Evolutionary conservation across 2,113 vertebrate genomes (phyloP).

Genomic region (Himantopus leucocephalus): DNA sequence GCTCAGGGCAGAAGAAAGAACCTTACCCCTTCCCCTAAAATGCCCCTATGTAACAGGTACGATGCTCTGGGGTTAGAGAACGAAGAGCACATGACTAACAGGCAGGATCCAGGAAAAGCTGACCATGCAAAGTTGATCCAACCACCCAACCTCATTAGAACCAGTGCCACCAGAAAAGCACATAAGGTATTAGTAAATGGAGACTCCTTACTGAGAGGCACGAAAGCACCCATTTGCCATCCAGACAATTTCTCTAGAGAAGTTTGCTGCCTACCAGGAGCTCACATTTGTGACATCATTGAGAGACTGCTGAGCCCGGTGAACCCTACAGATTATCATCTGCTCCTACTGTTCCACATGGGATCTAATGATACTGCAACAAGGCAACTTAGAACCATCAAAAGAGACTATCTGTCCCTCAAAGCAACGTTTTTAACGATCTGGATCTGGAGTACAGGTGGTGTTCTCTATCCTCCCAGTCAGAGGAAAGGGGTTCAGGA

Average conservation of each 20-base stretch:
- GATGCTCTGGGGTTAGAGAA: background rate
- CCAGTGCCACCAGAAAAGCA: background rate
- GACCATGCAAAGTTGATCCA: background rate
- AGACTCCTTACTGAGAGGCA: too few relatives aligned
- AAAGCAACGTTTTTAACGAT: too few relatives aligned
- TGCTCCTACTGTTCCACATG: background rate
- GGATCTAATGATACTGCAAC: too few relatives aligned
- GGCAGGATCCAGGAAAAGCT: background rate
- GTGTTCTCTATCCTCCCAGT: too few relatives aligned
- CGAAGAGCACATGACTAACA: background rate
- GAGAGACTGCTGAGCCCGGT: background rate
- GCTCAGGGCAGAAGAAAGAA: background rate
- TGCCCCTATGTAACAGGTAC: background rate
- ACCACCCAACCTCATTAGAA: background rate
- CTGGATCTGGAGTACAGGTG: too few relatives aligned
- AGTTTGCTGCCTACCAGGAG: background rate
- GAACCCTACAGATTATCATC: background rate
- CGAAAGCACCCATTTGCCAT: too few relatives aligned
- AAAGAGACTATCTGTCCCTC: too few relatives aligned
- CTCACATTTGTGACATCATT: background rate
- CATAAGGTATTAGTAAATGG: too few relatives aligned
- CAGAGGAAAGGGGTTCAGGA: too few relatives aligned
- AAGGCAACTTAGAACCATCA: too few relatives aligned
- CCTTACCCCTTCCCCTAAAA: background rate
- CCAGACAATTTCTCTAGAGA: too few relatives aligned